These are phyloP conservation scores for Netelia inedita DNA, from an alignment of 2,888 invertebrate genomes.

Conservation along the genomic window DNA sequence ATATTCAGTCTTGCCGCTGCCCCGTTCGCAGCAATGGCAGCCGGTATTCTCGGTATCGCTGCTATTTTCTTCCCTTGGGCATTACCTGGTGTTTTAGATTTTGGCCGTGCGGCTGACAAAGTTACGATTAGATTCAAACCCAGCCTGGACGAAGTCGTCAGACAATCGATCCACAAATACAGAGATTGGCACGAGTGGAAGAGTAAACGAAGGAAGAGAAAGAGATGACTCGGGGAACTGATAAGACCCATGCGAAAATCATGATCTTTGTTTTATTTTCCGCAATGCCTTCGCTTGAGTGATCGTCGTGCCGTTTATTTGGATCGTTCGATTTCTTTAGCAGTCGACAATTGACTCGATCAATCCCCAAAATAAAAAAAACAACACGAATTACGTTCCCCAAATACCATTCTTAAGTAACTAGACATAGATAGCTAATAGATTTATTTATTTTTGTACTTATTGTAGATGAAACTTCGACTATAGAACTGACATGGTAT, in stretches of 20 bases:
- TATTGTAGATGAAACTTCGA: constrained; percentile 20
- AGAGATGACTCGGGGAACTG: constrained; percentile 74
- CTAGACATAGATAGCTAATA: constrained; percentile 49
- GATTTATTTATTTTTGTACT: constrained; percentile 60
- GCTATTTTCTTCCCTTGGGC: constrained; percentile 89
- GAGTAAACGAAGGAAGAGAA: constrained; percentile 80
- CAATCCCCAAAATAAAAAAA: constrained; percentile 15
- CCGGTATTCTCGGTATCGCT: constrained; percentile 88
- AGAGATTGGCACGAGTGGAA: constrained; percentile 80
- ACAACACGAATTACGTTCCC: not conserved
- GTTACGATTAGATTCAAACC: constrained; percentile 71
- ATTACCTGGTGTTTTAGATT: constrained; percentile 86
- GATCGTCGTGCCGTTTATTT: constrained; percentile 52
- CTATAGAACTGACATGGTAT: constrained; percentile 34
- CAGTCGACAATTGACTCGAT: not conserved
- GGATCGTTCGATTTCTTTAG: not conserved
- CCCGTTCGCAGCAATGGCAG: constrained; percentile 88
- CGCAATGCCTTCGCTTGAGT: not conserved
- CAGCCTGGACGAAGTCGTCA: constrained; percentile 77
- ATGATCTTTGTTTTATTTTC: constrained; percentile 10
- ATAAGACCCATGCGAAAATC: constrained; percentile 36
- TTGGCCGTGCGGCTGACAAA: constrained; percentile 74
- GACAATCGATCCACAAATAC: constrained; percentile 75
- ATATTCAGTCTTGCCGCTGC: constrained; percentile 88
- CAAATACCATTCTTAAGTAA: constrained; percentile 5